phyloP scores from a whole-genome alignment of 2,888 invertebrate species.

The Sesia bembeciformis region DNA sequence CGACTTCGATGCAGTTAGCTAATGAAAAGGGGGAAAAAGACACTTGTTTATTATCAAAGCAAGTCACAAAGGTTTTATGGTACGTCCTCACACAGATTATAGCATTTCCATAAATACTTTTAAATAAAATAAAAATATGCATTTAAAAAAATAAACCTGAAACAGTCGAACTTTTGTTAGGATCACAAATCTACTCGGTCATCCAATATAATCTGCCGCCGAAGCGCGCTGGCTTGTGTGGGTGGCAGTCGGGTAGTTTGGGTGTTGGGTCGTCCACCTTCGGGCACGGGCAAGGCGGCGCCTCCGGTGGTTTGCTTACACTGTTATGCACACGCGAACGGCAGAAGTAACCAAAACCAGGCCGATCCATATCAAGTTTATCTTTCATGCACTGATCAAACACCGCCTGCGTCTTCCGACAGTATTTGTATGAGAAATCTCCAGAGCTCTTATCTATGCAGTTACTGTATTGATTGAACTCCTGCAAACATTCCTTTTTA shows the following conservation, averaged over 20 bases:
- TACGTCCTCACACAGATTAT: no score
- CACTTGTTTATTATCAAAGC: no score
- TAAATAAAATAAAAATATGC: no score
- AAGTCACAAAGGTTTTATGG: no score
- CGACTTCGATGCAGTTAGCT: no score
- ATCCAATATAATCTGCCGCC: conserved; percentile 75
- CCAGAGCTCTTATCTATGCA: conserved; percentile 85
- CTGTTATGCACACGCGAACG: conserved; percentile 78
- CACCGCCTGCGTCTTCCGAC: conserved; percentile 87
- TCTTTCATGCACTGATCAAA: conserved; percentile 89
- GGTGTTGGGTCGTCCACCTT: conserved; percentile 79
- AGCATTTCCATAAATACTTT: no score
- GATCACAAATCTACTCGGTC: conserved; percentile 22
- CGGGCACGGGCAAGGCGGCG: conserved; percentile 63
- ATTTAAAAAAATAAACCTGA: no score
- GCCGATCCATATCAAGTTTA: conserved; percentile 83
- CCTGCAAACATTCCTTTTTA: conserved; percentile 84
- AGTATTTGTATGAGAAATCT: conserved; percentile 76
- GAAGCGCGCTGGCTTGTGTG: conserved; percentile 76
- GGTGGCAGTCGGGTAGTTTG: conserved; percentile 75
- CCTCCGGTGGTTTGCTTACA: conserved; percentile 70
- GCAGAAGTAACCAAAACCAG: conserved; percentile 87
- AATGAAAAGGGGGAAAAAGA: no score
- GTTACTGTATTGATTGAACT: conserved; percentile 86
- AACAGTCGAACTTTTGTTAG: no score